phyloP scores from a whole-genome alignment of 2,113 vertebrate genomes.

The Anarrhichthys ocellatus region DNA sequence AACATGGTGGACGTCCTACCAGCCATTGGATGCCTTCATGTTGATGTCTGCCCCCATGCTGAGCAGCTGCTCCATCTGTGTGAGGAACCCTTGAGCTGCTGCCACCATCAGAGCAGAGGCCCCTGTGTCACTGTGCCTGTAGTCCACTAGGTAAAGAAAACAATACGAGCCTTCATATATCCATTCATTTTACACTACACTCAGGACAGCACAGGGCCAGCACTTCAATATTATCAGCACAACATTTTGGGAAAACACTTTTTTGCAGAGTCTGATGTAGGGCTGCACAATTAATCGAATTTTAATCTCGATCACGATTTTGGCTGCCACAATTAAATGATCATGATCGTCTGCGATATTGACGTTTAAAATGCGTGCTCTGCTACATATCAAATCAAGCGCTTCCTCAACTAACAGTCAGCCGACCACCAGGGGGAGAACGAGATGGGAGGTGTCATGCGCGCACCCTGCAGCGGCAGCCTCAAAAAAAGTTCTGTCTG shows the following conservation, averaged over 20 bases:
- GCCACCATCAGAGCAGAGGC: constrained; percentile 92
- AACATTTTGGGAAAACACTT: background rate
- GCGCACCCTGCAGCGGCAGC: too few relatives aligned
- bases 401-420: too few relatives aligned
- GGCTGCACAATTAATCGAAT: too few relatives aligned
- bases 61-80: constrained; percentile 92
- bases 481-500: too few relatives aligned
- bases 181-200: background rate
- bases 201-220: background rate
- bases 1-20: constrained; percentile 79
- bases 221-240: background rate
- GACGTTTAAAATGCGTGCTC: too few relatives aligned
- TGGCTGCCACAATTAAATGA: too few relatives aligned
- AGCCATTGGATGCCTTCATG: constrained; percentile 91
- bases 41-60: constrained; percentile 91
- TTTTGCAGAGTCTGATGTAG: background rate
- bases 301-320: too few relatives aligned
- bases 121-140: constrained; percentile 92
- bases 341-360: too few relatives aligned
- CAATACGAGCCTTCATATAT: background rate
- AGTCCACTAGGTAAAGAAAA: constrained; percentile 86
- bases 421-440: too few relatives aligned
- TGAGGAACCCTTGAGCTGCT: constrained; percentile 90
- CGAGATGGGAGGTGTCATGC: too few relatives aligned
- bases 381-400: too few relatives aligned